phyloP scores from a whole-genome alignment of 2,888 invertebrate species.

The Diogma glabrata region DNA sequence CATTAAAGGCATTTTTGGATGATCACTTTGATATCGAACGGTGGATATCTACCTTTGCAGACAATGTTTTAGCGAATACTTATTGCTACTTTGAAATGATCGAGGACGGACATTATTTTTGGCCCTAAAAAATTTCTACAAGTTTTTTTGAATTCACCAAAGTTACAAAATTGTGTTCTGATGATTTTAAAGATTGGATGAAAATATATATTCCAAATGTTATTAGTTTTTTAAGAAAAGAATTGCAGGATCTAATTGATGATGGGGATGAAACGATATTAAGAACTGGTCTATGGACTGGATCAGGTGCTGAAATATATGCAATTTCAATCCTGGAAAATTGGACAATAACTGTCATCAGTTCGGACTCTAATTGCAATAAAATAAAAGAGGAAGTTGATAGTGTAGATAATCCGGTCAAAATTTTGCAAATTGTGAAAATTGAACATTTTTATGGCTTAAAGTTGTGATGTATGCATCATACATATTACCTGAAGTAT shows the following conservation, averaged over 20 bases:
- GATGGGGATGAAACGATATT: neutral
- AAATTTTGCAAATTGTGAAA: too few species aligned
- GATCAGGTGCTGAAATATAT: too few species aligned
- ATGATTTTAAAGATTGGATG: conserved; percentile 8
- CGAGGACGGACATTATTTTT: conserved; percentile 1
- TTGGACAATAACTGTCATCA: conserved; percentile 4
- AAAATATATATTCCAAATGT: conserved; percentile 5
- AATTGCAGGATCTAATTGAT: conserved; percentile 4
- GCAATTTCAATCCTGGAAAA: conserved; percentile 6
- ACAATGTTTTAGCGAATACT: neutral
- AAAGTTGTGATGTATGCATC: too few species aligned
- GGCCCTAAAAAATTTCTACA: neutral
- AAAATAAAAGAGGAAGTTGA: too few species aligned
- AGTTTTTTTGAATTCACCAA: conserved; percentile 9
- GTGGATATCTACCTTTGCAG: neutral
- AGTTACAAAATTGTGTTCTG: neutral
- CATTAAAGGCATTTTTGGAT: conserved; percentile 5
- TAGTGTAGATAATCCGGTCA: too few species aligned
- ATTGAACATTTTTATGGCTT: too few species aligned
- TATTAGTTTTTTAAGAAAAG: conserved; percentile 2
- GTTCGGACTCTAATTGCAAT: neutral
- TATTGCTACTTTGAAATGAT: conserved; percentile 1
- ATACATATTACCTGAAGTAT: too few species aligned
- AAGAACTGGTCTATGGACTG: neutral
- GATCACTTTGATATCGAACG: neutral